Conservation (phyloP, 2,113 vertebrate genomes). For the Plectropomus leopardus region DNA sequence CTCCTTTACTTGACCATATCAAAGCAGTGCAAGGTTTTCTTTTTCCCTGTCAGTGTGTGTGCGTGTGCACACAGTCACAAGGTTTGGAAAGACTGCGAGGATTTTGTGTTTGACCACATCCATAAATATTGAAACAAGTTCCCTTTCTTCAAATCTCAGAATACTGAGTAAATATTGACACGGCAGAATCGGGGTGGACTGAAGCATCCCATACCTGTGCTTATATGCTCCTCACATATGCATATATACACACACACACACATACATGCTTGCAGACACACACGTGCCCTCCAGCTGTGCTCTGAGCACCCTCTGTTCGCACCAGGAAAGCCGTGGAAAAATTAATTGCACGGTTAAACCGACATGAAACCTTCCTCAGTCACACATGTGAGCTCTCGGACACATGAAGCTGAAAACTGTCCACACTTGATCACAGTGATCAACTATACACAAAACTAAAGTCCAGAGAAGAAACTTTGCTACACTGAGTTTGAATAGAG, state of each 20-base stretch:
- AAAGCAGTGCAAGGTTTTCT: background rate
- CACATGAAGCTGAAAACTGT: constrained; percentile 44
- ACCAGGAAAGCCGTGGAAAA: constrained; percentile 72
- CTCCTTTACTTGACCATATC: constrained; percentile 35
- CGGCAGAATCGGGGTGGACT: constrained; percentile 57
- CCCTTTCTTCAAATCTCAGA: constrained; percentile 82
- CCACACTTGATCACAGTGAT: background rate
- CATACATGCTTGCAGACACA: background rate
- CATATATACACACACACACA: constrained; percentile 18
- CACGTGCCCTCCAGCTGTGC: constrained; percentile 38
- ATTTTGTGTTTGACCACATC: constrained; percentile 81
- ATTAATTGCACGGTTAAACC: constrained; percentile 64
- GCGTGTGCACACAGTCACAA: constrained; percentile 16
- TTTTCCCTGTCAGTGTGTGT: constrained; percentile 2
- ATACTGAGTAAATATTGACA: constrained; percentile 84
- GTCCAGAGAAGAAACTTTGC: background rate
- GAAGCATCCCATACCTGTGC: constrained; percentile 75
- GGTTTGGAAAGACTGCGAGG: constrained; percentile 74
- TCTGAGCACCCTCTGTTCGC: constrained; percentile 79
- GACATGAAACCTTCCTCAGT: constrained; percentile 50
- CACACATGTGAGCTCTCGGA: constrained; percentile 49
- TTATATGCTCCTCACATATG: constrained; percentile 28
- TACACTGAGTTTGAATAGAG: constrained; percentile 34
- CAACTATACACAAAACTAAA: constrained; percentile 13
- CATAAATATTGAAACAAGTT: constrained; percentile 87